These are phyloP conservation scores for Octonoba sinensis DNA, from an alignment of 2,888 invertebrate species.

Conservation along the genomic window DNA sequence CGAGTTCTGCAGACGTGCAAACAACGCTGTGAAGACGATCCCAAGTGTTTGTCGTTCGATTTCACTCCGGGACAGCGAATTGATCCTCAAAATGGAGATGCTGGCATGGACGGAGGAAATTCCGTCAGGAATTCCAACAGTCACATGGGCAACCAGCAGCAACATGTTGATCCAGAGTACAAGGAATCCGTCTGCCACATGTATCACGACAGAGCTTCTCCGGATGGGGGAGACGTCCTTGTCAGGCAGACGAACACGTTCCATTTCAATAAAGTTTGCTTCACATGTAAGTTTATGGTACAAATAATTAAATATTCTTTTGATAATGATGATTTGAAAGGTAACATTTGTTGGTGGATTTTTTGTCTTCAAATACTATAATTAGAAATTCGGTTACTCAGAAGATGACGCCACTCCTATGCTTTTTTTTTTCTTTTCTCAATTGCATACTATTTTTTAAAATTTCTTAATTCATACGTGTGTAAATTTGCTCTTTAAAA, in stretches of 20 bases:
- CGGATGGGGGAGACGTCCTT: conserved; percentile 88
- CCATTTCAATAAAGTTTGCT: conserved; percentile 89
- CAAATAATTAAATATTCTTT: no score
- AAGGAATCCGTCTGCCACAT: conserved; percentile 59
- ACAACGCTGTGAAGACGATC: conserved; percentile 84
- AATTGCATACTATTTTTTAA: no score
- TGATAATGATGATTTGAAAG: no score
- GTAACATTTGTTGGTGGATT: not conserved
- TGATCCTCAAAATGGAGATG: conserved; percentile 12
- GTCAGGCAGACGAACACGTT: conserved; percentile 90
- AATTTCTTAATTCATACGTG: no score
- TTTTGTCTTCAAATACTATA: not conserved
- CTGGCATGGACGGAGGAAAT: not conserved
- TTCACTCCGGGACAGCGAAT: conserved; percentile 78
- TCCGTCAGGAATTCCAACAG: not conserved
- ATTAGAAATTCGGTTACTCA: no score
- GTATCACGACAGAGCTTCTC: conserved; percentile 82
- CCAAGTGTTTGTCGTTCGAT: conserved; percentile 84
- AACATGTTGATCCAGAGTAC: conserved; percentile 50
- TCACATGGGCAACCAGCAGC: conserved; percentile 21
- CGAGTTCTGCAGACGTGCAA: conserved; percentile 90
- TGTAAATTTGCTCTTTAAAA: no score
- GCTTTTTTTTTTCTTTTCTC: no score
- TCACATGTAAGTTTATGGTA: conserved; percentile 80
- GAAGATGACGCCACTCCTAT: no score